Evolutionary conservation across 2,888 invertebrate species (phyloP), one percentile per base, ranked within the genome.

Genomic region (Drosophila pullipes): DNA sequence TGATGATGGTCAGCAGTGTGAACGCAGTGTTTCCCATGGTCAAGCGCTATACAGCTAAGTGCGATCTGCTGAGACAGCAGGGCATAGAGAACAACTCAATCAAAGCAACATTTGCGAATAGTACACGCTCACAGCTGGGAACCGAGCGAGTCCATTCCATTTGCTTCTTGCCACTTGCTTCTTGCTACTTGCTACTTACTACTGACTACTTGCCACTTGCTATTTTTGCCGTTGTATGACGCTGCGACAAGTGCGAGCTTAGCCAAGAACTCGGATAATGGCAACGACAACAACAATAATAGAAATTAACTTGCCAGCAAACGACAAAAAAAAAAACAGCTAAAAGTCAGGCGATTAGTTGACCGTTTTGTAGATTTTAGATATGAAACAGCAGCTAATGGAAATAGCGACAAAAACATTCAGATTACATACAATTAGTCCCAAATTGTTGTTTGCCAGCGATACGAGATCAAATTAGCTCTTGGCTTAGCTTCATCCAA

Each of bases 61-160:
- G 76, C 63, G 81, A 89, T 78, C 81, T 84, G 85, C 70, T 74
- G 83, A 76, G 86, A 61, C 87, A 83, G 37, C 68, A 59, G 69
- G 63, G 74, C 71, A 74, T 74, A 81, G 68, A 78, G 89, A 90
- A 90, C 89, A 90, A 82, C 86, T 90, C 86, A 87, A 87, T 87
- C 90, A 89, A 83, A 75, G 75, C 86, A 77, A 82, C 81, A 73
- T 77, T 83, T 73, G 81, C 80, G 72, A 81, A 83, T 61, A 69
- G 65, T 11, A 55, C 55, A 55, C 18, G 47, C 50, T 59, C 52
- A 28, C 35, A 67, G 69, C 75, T 90, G 89, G 89, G 89, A 89
- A 90, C 77, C 77, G 49, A 81, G 72, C 77, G 79, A 75, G 73
- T 80, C 74, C 78, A 85, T 85, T 78, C 78, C 79, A 76, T 73